phyloP scores from a whole-genome alignment of 2,888 invertebrate genomes.

The Temnothorax rugatulus region DNA sequence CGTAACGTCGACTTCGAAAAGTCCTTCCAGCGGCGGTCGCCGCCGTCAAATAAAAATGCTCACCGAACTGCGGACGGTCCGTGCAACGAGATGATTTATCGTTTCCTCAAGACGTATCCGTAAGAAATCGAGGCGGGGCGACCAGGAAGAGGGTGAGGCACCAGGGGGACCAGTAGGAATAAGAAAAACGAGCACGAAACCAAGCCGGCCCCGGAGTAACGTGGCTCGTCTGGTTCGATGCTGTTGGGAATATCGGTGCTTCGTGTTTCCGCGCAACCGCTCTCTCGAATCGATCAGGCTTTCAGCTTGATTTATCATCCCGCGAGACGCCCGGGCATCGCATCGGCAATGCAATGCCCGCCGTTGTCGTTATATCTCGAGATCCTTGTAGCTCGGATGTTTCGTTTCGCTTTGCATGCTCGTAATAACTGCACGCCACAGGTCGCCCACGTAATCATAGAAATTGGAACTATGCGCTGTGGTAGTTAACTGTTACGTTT shows the following conservation, averaged over 20 bases:
- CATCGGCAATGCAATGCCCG: slow-evolving; percentile 43
- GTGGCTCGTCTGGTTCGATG: slow-evolving; percentile 65
- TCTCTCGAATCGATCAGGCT: slow-evolving; percentile 54
- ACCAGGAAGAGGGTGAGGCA: slow-evolving; percentile 52
- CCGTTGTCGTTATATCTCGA: slow-evolving; percentile 36
- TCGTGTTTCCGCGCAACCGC: slow-evolving; percentile 47
- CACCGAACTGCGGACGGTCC: slow-evolving; percentile 62
- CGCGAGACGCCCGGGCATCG: slow-evolving; percentile 32
- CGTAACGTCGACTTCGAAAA: slow-evolving; percentile 69
- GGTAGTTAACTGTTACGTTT: background rate
- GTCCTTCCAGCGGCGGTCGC: slow-evolving; percentile 67
- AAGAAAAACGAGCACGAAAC: slow-evolving; percentile 61
- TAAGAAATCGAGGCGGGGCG: slow-evolving; percentile 69
- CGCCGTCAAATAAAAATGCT: slow-evolving; percentile 76
- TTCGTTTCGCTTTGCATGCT: slow-evolving; percentile 34
- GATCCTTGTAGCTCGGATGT: background rate
- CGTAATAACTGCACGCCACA: slow-evolving; percentile 16
- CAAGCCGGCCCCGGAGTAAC: slow-evolving; percentile 66
- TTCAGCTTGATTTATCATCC: slow-evolving; percentile 54
- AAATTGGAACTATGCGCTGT: background rate
- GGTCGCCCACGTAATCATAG: slow-evolving; percentile 14
- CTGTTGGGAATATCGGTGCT: slow-evolving; percentile 61
- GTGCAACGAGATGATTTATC: slow-evolving; percentile 76
- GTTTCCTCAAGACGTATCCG: slow-evolving; percentile 72
- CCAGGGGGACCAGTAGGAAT: slow-evolving; percentile 38